phyloP scores from a whole-genome alignment of 2,888 invertebrate species.

The Pandemis cinnamomeana region DNA sequence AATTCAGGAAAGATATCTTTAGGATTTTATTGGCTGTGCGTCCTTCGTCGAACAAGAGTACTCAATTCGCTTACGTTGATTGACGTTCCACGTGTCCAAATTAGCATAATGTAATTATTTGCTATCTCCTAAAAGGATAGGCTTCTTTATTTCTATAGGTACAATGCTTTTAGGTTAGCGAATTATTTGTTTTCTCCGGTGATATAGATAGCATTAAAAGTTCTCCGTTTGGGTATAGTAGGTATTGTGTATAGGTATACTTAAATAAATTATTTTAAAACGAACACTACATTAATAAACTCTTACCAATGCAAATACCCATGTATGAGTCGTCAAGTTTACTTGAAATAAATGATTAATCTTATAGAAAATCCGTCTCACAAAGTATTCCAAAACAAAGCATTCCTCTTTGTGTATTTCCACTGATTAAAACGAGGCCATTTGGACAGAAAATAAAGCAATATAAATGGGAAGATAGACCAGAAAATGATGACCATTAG shows the following conservation, averaged over 20 bases:
- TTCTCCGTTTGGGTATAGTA: too few species aligned
- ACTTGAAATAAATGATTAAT: neutral
- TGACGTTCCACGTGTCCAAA: conserved; percentile 28
- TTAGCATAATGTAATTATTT: conserved; percentile 27
- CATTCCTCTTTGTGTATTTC: neutral
- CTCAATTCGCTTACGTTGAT: conserved; percentile 21
- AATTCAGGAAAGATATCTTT: conserved; percentile 12
- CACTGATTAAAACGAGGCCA: conserved; percentile 1
- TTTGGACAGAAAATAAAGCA: conserved; percentile 5
- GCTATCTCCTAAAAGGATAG: neutral
- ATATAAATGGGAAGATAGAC: conserved; percentile 7
- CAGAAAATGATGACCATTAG: conserved; percentile 28
- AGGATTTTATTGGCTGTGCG: conserved; percentile 21
- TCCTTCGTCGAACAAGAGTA: conserved; percentile 20
- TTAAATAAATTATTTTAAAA: too few species aligned
- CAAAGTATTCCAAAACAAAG: neutral
- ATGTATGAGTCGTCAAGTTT: too few species aligned
- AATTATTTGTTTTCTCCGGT: neutral
- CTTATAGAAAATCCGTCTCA: neutral
- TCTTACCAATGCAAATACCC: too few species aligned
- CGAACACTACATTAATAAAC: too few species aligned
- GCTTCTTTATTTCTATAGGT: neutral
- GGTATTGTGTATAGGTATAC: neutral
- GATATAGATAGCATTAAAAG: neutral
- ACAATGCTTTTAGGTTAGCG: neutral